Evolutionary conservation across 2,113 vertebrate species (phyloP).

Genomic region (Lasiurus cinereus): DNA sequence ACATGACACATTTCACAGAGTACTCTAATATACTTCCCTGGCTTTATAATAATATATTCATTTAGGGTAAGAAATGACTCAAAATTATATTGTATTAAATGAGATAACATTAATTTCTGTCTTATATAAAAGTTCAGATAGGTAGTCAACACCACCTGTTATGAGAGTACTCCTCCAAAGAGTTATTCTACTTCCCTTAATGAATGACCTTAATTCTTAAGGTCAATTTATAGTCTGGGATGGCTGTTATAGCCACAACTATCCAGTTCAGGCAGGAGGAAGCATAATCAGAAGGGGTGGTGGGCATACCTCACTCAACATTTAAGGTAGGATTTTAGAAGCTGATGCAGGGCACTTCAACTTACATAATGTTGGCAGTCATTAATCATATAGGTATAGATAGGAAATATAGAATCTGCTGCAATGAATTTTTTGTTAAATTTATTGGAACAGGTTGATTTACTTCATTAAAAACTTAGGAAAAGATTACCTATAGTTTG

Average conservation of each 20-base stretch:
- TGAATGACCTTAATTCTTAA: background rate
- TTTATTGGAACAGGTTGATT: background rate
- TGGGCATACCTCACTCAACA: background rate
- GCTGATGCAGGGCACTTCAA: background rate
- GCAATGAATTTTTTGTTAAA: background rate
- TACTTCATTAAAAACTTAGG: background rate
- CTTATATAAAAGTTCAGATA: background rate
- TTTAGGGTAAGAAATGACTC: background rate
- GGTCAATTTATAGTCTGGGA: background rate
- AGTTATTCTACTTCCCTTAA: background rate
- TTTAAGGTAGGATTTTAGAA: background rate
- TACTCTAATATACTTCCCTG: background rate
- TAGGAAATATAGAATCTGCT: background rate
- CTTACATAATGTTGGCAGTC: background rate
- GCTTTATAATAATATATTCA: background rate
- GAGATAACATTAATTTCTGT: slow-evolving; percentile 19
- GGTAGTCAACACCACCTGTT: background rate
- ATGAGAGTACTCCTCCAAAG: background rate
- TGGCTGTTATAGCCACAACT: background rate
- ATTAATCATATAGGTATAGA: background rate
- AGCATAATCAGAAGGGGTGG: background rate
- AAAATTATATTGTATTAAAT: slow-evolving; percentile 33
- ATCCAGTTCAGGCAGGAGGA: background rate
- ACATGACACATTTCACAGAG: background rate
- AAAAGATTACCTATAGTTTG: background rate